Evolutionary conservation across 92 coral and sea anemone species (phyloP), one percentile per base, ranked within the genome.

Genomic region (Zoanthus sociatus): DNA sequence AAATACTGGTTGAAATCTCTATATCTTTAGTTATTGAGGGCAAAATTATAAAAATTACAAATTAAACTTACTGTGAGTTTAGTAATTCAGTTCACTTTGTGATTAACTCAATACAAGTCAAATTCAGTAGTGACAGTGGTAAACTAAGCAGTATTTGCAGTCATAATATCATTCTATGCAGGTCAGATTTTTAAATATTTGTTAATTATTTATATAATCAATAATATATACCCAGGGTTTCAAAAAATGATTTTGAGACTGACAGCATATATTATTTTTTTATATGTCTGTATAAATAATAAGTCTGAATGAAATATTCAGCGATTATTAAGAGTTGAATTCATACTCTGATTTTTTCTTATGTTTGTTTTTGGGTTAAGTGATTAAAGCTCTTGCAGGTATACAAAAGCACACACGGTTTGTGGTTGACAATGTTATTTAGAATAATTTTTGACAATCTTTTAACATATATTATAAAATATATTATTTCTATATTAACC

Each of bases 211-310:
- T 63, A 31, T 63, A 63, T 63, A 63, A 63, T 63, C 69, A 63
- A 63, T 63, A 63, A 63, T 18, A 63, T 63, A 63, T 17, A 63
- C 69, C 69, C 69, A 63, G 69, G 69, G 32, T 63, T 63, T 63
- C 69, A 63, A 17, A 8, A 63, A 20, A 63, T 17, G 69, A n/a
- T 63, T 63, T 63, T 63, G 69, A 63, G 21, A 63, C 69, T 63
- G 69, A 63, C 69, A 63, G 69, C 21, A 63, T 32, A 63, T 63
- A 63, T 63, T 17, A 63, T 17, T 63, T 63, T 63, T 63, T n/a
- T 17, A 63, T n/a, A 61, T 63, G 69, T 63, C 69, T 63, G 69
- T 63, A 63, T 63, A 63, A 63, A 63, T 63, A 63, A 63, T 63
- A 63, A 18, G 69, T 63, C 32, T 63, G 69, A 17, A 63, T 63